These are phyloP conservation scores for Pseudolaguvia tuberculata DNA, from an alignment of 2,113 vertebrate genomes.

Conservation along the genomic window DNA sequence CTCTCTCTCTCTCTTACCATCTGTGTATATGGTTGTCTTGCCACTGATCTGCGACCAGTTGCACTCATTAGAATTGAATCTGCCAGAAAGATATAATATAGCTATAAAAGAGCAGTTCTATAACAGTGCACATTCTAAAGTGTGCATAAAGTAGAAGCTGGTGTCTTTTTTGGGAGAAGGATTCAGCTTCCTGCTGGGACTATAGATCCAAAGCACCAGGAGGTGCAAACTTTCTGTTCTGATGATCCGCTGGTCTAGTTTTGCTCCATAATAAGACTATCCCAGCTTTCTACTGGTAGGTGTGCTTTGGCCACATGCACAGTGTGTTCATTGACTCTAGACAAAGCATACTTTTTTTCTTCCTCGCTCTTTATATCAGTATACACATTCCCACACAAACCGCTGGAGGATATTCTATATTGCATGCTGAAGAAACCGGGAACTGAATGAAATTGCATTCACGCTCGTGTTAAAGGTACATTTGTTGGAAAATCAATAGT, in stretches of 20 bases:
- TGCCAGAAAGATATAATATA: conserved; percentile 19
- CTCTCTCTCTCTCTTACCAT: not conserved
- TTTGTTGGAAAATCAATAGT: not conserved
- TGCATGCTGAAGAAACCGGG: not conserved
- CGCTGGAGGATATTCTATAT: not conserved
- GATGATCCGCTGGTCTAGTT: conserved; percentile 8
- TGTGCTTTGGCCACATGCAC: not conserved
- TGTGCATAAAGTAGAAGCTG: conserved; percentile 4
- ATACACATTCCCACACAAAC: not conserved
- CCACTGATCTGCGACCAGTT: conserved; percentile 25
- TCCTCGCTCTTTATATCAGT: not conserved
- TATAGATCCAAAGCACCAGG: conserved; percentile 3
- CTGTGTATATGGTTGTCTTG: conserved; percentile 16
- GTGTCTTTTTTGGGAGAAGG: conserved; percentile 6
- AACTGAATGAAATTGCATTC: not conserved
- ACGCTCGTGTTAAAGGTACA: not conserved
- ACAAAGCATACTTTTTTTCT: not conserved
- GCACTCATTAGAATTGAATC: conserved; percentile 33
- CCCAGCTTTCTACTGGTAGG: too few relatives aligned
- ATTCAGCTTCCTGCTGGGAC: conserved; percentile 17
- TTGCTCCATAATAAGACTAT: conserved; percentile 6
- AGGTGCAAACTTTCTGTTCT: conserved; percentile 26
- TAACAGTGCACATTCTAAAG: conserved; percentile 7
- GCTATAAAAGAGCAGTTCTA: conserved; percentile 25
- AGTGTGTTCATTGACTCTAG: not conserved